Conservation (phyloP, 1,140 invertebrate genomes). For the Andrena cerasifolii region DNA sequence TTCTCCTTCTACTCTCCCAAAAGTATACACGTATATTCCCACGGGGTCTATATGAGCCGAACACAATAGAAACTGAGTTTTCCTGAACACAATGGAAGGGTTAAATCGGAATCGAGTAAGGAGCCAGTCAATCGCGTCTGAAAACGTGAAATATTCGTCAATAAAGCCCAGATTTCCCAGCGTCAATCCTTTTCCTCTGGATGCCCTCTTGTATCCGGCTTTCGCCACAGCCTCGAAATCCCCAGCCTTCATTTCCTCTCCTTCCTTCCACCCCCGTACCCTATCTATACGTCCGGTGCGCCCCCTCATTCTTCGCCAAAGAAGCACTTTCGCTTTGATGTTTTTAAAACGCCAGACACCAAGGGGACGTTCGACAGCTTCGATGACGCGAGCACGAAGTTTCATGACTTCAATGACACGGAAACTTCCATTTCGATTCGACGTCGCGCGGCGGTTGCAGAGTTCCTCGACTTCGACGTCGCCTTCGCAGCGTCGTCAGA, state of each 20-base stretch:
- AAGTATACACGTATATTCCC: too few species aligned
- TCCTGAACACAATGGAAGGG: background rate
- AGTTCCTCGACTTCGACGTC: background rate
- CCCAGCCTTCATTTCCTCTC: background rate
- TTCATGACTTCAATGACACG: background rate
- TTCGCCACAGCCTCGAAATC: background rate
- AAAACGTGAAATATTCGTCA: background rate
- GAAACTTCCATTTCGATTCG: background rate
- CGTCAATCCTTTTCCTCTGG: background rate
- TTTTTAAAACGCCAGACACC: background rate
- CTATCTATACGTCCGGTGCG: background rate
- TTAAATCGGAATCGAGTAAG: background rate
- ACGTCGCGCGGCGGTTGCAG: too few species aligned
- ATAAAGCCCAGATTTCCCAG: background rate
- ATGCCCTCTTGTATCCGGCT: background rate
- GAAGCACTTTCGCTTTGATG: background rate
- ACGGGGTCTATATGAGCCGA: too few species aligned
- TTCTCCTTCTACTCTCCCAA: too few species aligned
- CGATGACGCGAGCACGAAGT: background rate
- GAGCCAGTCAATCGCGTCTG: background rate
- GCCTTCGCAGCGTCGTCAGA: background rate
- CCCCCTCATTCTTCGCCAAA: background rate
- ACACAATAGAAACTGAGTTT: too few species aligned
- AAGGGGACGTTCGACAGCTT: background rate
- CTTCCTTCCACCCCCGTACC: background rate